Base-by-base conservation (phyloP, 2,888 invertebrate species). In the Oscheius sp. region DNA sequence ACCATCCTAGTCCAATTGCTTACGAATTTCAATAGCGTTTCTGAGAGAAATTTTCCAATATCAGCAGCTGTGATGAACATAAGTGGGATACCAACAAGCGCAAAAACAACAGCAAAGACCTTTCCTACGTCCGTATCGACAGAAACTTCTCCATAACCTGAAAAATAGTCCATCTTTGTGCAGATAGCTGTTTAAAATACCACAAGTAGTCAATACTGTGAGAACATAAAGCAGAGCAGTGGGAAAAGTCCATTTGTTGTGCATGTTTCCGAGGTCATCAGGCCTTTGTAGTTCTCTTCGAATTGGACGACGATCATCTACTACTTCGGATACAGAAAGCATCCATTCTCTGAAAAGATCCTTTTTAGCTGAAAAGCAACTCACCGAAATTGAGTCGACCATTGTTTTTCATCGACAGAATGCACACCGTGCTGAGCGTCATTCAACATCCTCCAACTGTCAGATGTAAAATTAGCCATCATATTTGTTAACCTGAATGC, bases 1-100 rank as follows among this genome's bases (percentile, higher is more conserved):
- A 71, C 74, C 71, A 83, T 81, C 52, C 78, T 33, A 57, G 81
- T 83, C 84, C 84, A 85, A 58, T 82, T 77, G 31, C 82, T 78
- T n/a, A 85, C 83, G 71, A 84, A 79, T 58, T 82, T 84, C 50
- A 86, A 76, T 61, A 87, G 71, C 10, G 84, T 86, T 70, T 86
- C 86, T n/a, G 85, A 85, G 31, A 86, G 72, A 77, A 86, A 86
- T 73, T 86, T 86, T 57, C 86, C 86, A 61, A 86, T 86, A 71
- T 86, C 86, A 6, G 86, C 86, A 17, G 86, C 86, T n/a, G 86
- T 86, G 68, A 86, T 86, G 83, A 86, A 86, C 86, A 86, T 86
- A 37, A 86, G 75, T 20, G 86, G 86, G 57, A 86, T 86, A 58
- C 86, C 86, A 45, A 86, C 82, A 12, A 86, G 78, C 0, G 86